phyloP scores from a whole-genome alignment of 1,140 invertebrate genomes.

The Temnothorax nylanderi region DNA sequence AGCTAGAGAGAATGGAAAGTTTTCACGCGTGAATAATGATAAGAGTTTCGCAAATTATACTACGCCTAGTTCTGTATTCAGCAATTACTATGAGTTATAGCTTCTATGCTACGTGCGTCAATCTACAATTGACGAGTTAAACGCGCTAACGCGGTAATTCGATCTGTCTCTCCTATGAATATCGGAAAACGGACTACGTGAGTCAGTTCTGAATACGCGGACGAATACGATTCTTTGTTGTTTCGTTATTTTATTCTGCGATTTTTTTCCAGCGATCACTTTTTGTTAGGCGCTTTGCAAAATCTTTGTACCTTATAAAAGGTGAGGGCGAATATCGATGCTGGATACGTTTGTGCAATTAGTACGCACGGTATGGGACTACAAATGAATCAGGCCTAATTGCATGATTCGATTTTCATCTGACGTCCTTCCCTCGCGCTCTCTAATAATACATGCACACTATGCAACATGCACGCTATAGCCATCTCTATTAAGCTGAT shows the following conservation, averaged over 20 bases:
- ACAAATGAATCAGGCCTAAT: slow-evolving; percentile 69
- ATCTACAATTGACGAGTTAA: slow-evolving; percentile 42
- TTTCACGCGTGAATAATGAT: not conserved
- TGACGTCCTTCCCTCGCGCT: slow-evolving; percentile 44
- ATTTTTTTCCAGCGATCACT: not conserved
- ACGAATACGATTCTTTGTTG: slow-evolving; percentile 11
- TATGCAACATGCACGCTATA: not conserved
- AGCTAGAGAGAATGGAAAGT: not conserved
- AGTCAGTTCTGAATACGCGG: slow-evolving; percentile 11
- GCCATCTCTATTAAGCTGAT: slow-evolving; percentile 29
- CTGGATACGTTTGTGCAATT: slow-evolving; percentile 68
- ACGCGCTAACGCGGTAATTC: slow-evolving; percentile 15
- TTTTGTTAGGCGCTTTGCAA: not conserved
- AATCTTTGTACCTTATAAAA: not conserved
- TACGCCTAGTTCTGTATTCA: slow-evolving; percentile 15
- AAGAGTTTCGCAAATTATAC: not conserved
- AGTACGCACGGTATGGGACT: slow-evolving; percentile 65
- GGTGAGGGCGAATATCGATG: not conserved
- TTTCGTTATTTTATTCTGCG: slow-evolving; percentile 19
- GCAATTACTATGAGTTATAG: slow-evolving; percentile 7
- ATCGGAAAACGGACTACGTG: slow-evolving; percentile 37
- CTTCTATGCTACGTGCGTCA: not conserved
- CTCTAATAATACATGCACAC: slow-evolving; percentile 28
- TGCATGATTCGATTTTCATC: slow-evolving; percentile 68
- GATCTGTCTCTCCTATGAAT: slow-evolving; percentile 29